Evolutionary conservation across 1,140 invertebrate species (phyloP).

Genomic region (Bombus balteatus): DNA sequence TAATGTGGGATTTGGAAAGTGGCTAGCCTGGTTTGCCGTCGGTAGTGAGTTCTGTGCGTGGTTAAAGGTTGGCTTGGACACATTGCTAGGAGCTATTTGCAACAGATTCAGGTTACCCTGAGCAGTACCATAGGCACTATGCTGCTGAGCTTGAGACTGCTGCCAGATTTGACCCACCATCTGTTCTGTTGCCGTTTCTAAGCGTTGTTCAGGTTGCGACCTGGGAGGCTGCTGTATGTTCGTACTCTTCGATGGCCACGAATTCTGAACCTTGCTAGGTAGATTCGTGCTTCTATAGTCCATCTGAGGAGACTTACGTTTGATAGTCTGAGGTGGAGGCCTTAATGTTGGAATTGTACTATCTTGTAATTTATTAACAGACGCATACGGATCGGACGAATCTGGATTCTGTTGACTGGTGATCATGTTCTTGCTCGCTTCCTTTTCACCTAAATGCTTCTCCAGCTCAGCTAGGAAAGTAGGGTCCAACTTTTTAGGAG

Average conservation of each 20-base stretch:
- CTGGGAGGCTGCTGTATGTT: slow-evolving; percentile 73
- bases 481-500: slow-evolving; percentile 82
- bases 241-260: slow-evolving; percentile 73
- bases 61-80: slow-evolving; percentile 45
- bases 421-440: slow-evolving; percentile 82
- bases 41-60: slow-evolving; percentile 29
- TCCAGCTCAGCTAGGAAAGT: slow-evolving; percentile 85
- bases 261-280: slow-evolving; percentile 76
- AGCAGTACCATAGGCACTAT: background rate
- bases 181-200: slow-evolving; percentile 71
- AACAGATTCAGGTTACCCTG: slow-evolving; percentile 38
- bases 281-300: slow-evolving; percentile 60
- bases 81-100: slow-evolving; percentile 39
- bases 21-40: background rate
- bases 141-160: slow-evolving; percentile 63
- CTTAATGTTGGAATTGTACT: slow-evolving; percentile 78
- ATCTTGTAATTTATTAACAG: slow-evolving; percentile 70
- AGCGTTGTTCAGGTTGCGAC: slow-evolving; percentile 44
- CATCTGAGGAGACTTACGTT: slow-evolving; percentile 74
- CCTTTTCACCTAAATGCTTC: slow-evolving; percentile 84
- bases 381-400: slow-evolving; percentile 21
- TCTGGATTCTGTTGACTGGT: slow-evolving; percentile 10
- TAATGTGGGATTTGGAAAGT: slow-evolving; percentile 10
- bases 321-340: slow-evolving; percentile 79
- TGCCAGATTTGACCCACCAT: slow-evolving; percentile 79